A percentile compares a stretch with the other conserved stretches of the same genome.
phyloP scores from a whole-genome alignment of 37 sponge, comb jelly and placozoan genomes.

The Hormiphora californensis region DNA sequence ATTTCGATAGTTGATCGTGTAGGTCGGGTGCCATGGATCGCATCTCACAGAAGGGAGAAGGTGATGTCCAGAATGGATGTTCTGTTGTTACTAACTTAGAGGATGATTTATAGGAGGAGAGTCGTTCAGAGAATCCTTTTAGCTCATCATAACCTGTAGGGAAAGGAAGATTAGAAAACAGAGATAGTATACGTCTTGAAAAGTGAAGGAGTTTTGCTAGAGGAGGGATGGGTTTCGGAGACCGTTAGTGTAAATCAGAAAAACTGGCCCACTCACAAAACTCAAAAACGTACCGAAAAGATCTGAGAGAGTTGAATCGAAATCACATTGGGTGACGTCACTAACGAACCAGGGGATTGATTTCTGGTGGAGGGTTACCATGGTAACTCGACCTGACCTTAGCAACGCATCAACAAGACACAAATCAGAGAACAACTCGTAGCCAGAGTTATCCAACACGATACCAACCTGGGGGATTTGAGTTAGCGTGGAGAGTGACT shows the following conservation, averaged over 20 bases:
- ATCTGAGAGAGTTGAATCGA: conserved; percentile 65
- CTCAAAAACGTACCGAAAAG: background rate
- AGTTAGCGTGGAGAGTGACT: too few relatives aligned
- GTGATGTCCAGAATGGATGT: conserved; percentile 89
- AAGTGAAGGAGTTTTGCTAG: too few relatives aligned
- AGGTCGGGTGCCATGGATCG: conserved; percentile 70
- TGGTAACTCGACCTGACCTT: conserved; percentile 56
- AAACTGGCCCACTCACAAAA: too few relatives aligned
- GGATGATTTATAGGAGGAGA: too few relatives aligned
- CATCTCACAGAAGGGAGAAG: conserved; percentile 85
- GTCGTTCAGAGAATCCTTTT: too few relatives aligned
- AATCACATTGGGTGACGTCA: conserved; percentile 71
- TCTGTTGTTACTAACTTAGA: conserved; percentile 60
- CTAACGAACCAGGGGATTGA: conserved; percentile 98
- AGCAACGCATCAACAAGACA: conserved; percentile 82
- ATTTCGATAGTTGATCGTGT: conserved; percentile 60
- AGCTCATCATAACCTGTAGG: conserved; percentile 62
- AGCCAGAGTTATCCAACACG: conserved; percentile 92
- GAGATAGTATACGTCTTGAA: too few relatives aligned
- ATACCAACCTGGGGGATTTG: conserved; percentile 60
- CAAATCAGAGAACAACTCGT: conserved; percentile 90
- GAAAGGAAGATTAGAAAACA: too few relatives aligned
- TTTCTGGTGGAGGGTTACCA: conserved; percentile 80
- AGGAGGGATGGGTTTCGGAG: too few relatives aligned
- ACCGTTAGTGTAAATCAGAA: too few relatives aligned